A percentile compares a stretch with the other conserved stretches of the same genome.
Conservation (phyloP, 2,888 invertebrate species). For the Lepidochitona cinerea region DNA sequence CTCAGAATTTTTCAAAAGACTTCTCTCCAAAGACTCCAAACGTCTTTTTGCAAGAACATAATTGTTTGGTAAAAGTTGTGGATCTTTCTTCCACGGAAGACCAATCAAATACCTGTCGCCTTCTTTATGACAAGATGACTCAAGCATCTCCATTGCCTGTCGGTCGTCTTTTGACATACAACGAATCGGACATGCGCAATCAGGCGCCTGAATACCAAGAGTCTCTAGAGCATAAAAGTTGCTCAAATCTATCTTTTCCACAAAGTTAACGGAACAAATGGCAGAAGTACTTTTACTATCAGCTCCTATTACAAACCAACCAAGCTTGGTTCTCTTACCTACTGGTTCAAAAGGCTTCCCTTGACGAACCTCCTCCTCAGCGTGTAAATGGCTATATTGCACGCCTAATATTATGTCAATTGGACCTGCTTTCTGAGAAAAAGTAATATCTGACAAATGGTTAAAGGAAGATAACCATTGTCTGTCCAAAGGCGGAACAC, state of each 20-base stretch:
- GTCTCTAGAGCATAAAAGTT: constrained; percentile 14
- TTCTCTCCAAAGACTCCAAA: constrained; percentile 14
- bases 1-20: constrained; percentile 2
- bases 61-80: constrained; percentile 10
- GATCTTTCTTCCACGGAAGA: constrained; percentile 15
- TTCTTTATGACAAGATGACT: background rate
- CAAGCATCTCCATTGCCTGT: background rate
- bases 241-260: constrained; percentile 12
- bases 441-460: too few species aligned
- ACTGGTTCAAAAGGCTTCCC: constrained; percentile 13
- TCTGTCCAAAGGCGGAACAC: constrained; percentile 7
- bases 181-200: constrained; percentile 8
- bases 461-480: background rate
- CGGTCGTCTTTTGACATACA: background rate
- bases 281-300: background rate
- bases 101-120: constrained; percentile 4
- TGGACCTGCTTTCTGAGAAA: constrained; percentile 10
- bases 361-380: background rate
- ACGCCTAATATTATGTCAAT: constrained; percentile 9
- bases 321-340: constrained; percentile 7
- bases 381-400: constrained; percentile 13
- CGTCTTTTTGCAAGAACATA: constrained; percentile 8
- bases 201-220: constrained; percentile 10
- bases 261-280: constrained; percentile 7
- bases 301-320: constrained; percentile 13